Conservation (phyloP, 1,140 invertebrate genomes). For the Orchesella cincta region DNA sequence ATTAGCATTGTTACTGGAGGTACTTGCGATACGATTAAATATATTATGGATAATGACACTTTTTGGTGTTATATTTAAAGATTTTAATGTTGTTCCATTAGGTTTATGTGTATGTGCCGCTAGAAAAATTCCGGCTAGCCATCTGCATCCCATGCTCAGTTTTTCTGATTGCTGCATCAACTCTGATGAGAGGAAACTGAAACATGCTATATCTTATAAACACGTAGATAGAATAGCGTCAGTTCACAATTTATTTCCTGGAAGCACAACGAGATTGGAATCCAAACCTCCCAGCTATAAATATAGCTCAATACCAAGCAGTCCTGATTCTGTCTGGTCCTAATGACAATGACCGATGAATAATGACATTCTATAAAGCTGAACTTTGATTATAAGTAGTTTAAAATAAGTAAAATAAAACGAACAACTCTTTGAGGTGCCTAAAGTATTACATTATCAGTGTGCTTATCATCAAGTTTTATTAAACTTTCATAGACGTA, state of each 20-base stretch:
- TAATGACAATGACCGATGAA: too few species aligned
- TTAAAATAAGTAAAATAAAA: too few species aligned
- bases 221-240: constrained; percentile 30
- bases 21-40: not conserved
- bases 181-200: not conserved
- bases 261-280: not conserved
- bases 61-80: not conserved
- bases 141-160: not conserved
- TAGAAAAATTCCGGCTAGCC: not conserved
- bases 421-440: too few species aligned
- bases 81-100: not conserved
- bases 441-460: too few species aligned
- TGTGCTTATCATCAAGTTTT: too few species aligned
- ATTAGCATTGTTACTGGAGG: constrained; percentile 11
- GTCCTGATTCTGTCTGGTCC: not conserved
- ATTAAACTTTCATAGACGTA: too few species aligned
- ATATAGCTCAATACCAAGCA: not conserved
- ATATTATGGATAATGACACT: not conserved
- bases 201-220: not conserved
- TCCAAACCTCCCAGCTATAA: not conserved
- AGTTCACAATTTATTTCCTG: constrained; percentile 15
- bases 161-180: constrained; percentile 2
- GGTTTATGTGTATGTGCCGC: not conserved
- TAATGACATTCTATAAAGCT: too few species aligned
- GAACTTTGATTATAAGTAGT: too few species aligned